These are phyloP conservation scores for Plusia festucae DNA, from an alignment of 2,888 invertebrate genomes.

Conservation along the genomic window DNA sequence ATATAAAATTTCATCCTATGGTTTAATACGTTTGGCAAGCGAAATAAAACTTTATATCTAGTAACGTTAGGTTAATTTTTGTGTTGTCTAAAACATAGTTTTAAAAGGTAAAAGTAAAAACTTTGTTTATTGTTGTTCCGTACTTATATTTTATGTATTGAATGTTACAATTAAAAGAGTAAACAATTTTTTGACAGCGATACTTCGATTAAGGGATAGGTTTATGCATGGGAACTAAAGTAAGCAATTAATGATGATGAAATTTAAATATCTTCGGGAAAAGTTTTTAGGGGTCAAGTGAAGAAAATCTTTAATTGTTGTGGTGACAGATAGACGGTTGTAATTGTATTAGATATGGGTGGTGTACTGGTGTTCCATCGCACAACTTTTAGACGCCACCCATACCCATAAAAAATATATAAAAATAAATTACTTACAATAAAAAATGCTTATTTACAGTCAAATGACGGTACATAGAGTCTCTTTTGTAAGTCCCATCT, in stretches of 20 bases:
- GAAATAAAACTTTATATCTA: accelerated
- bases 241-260: conserved; percentile 12
- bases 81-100: neutral
- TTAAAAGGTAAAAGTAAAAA: conserved; percentile 60
- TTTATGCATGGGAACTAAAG: conserved; percentile 2
- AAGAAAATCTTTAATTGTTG: conserved; percentile 40
- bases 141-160: conserved; percentile 31
- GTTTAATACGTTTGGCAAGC: neutral
- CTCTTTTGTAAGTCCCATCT: too few relatives aligned
- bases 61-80: neutral
- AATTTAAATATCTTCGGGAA: conserved; percentile 7
- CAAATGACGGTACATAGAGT: too few relatives aligned
- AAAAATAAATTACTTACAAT: too few relatives aligned
- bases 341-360: conserved; percentile 24
- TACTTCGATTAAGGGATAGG: neutral
- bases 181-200: neutral
- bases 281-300: conserved; percentile 26
- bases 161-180: conserved; percentile 6
- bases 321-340: neutral
- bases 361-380: too few relatives aligned
- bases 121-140: conserved; percentile 37
- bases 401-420: too few relatives aligned
- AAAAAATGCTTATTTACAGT: too few relatives aligned
- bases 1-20: conserved; percentile 16
- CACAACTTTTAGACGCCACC: too few relatives aligned